Evolutionary conservation across 30 jellyfish, hydroid and myxozoan genomes (phyloP), one percentile per base, ranked within the genome.

Genomic region (Hydractinia echinata): DNA sequence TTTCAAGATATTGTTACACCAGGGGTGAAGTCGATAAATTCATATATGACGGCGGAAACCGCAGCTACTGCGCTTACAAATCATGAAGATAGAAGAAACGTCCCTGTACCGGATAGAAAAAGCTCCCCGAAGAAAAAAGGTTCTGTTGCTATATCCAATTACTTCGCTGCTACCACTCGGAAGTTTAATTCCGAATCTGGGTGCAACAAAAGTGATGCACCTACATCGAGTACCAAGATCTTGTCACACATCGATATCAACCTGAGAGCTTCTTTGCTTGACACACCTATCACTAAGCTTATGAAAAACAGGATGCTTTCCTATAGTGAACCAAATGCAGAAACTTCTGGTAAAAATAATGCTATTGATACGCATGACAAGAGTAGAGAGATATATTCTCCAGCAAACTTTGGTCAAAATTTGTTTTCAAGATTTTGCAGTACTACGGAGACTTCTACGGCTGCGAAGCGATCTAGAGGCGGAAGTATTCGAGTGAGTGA

Each of bases 1-100:
- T 93, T 93, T 82, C 84, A 56, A 60, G 84, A 83, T 11, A 5
- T 44, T 18, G 21, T 80, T 50, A 73, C 68, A 48, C 49, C 53
- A 4, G 64, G 77, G 51, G 82, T 79, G 66, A 84, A 93, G 56
- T 76, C 96, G 10, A 90, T 90, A 53, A 50, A 77, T 77, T 4
- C 85, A 13, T 77, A 18, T 79, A 51, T 77, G 85, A 16, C 78
- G 82, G 30, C 53, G 16, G 52, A 5, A 21, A 30, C 80, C 0
- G n/a, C 20, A 30, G 44, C 44, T 30, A 30, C 44, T 0, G 44
- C 44, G 3, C 7, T 18, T 54, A 58, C 55, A 48, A 67, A 55
- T 5, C 20, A 48, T 21, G 10, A n/a, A n/a, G n/a, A 20, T n/a
- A 50, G n/a, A 5, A 52, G 3, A 8, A 48, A 21, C 13, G 73